Evolutionary conservation across 2,797 vertebrate species (phyloP).

Genomic region (Etheostoma perlongum): DNA sequence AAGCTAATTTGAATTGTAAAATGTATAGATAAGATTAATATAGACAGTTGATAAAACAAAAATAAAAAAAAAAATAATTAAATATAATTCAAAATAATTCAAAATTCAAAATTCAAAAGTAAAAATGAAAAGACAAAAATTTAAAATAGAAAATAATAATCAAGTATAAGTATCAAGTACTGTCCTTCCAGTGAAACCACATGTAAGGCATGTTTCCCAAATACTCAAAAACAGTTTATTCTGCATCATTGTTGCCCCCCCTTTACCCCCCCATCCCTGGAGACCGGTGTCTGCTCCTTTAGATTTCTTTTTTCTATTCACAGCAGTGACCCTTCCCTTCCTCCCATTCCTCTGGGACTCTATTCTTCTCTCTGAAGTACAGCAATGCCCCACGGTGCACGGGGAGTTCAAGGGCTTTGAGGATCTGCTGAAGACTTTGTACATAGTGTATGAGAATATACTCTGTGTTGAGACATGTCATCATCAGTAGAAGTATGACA

Average conservation of each 20-base stretch:
- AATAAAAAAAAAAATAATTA: too few species aligned
- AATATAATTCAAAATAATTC: too few species aligned
- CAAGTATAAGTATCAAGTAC: too few species aligned
- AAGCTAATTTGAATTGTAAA: not conserved
- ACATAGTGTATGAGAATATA: not conserved
- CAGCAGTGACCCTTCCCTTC: slow-evolving; percentile 57
- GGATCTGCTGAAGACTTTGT: not conserved
- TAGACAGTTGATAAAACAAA: too few species aligned
- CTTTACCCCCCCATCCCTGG: slow-evolving; percentile 12
- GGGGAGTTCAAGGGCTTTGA: slow-evolving; percentile 20
- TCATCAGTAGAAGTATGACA: not conserved
- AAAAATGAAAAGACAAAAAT: too few species aligned
- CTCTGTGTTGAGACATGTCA: not conserved
- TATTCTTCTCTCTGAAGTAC: slow-evolving; percentile 44
- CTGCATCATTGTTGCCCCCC: not conserved
- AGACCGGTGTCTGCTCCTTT: slow-evolving; percentile 24
- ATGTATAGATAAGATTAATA: not conserved
- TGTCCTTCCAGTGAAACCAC: too few species aligned
- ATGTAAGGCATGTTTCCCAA: too few species aligned
- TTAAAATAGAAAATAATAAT: too few species aligned
- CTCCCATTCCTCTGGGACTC: slow-evolving; percentile 33
- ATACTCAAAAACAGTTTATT: not conserved
- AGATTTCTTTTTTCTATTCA: slow-evolving; percentile 41
- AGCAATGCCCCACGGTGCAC: slow-evolving; percentile 4
- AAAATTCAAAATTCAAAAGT: too few species aligned